These are phyloP conservation scores for Syngnathus floridae DNA, from an alignment of 2,113 vertebrate species.

Conservation along the genomic window DNA sequence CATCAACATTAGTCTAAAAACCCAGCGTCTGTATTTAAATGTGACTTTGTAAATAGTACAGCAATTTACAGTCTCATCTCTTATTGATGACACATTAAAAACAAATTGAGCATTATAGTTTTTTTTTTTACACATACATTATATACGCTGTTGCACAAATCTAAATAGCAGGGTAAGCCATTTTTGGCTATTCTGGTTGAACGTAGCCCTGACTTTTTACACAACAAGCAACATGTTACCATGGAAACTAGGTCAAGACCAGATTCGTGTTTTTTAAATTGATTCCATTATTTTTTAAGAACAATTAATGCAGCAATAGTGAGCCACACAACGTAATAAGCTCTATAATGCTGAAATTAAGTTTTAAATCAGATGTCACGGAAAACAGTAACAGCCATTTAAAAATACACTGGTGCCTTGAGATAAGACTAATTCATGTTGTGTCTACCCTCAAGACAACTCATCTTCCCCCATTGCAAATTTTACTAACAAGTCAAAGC, in stretches of 20 bases:
- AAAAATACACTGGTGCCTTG: not conserved
- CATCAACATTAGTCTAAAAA: slow-evolving; percentile 31
- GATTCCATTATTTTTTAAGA: not conserved
- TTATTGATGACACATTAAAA: slow-evolving; percentile 50
- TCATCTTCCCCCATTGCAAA: not conserved
- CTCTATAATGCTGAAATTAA: not conserved
- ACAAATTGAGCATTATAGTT: slow-evolving; percentile 22
- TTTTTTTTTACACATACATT: slow-evolving; percentile 41
- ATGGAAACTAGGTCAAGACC: not conserved
- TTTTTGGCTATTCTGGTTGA: not conserved
- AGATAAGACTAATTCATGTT: not conserved
- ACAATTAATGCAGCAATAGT: too few relatives aligned
- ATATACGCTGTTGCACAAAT: not conserved
- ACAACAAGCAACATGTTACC: not conserved
- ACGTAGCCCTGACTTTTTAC: not conserved
- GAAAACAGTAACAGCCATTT: not conserved
- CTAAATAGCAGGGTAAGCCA: not conserved
- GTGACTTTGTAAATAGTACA: slow-evolving; percentile 59
- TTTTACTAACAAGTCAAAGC: not conserved
- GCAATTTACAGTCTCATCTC: slow-evolving; percentile 58
- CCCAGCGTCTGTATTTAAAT: slow-evolving; percentile 40
- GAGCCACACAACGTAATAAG: not conserved
- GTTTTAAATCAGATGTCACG: not conserved
- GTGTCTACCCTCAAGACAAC: not conserved
- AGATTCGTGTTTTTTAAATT: not conserved